Evolutionary conservation across 1,140 invertebrate genomes (phyloP), one percentile per base, ranked within the genome.

Genomic region (Drosophila truncata): DNA sequence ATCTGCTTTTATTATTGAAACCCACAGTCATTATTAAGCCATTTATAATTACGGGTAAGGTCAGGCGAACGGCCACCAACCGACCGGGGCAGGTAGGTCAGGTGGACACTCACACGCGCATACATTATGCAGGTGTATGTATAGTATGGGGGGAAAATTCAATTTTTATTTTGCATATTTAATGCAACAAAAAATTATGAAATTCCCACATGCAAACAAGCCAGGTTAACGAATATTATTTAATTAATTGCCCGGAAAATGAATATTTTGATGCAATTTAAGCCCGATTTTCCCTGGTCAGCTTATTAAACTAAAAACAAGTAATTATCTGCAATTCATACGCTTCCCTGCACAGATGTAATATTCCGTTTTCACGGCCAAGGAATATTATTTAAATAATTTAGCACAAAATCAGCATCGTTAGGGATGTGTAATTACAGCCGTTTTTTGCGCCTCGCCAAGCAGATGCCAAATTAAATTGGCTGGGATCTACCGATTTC

Each of bases 1-100:
- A 88, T 88, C 79, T 82, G 85, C 85, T 82, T 88, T 90, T 88
- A 90, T 88, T 88, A 90, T 91, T 79, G 86, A 90, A 91, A 85
- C 82, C 72, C 85, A 90, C 58, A 90, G 82, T 90, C 85, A 90
- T 90, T 90, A 84, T 82, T 85, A 91, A 90, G 79, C 74, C 78
- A 90, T 90, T 90, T 86, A 90, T 90, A 90, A 90, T 90, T 90
- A 90, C 76, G 75, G 64, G 29, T 73, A 52, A 63, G 64, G 63
- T 81, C 64, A 54, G 64, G 42, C 42, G 7, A 55, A 35, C 47
- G 50, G 47, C 27, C 66, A 39, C 14, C 18, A 33, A 27, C 8
- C 23, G 46, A n/a, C 46, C 46, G 46, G 16, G 49, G 13, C 75
- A 55, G 67, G 41, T 46, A 55, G 61, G 61, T 71, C 80, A 83